Conservation (phyloP, 2,797 vertebrate species). For the Bradypus variegatus region DNA sequence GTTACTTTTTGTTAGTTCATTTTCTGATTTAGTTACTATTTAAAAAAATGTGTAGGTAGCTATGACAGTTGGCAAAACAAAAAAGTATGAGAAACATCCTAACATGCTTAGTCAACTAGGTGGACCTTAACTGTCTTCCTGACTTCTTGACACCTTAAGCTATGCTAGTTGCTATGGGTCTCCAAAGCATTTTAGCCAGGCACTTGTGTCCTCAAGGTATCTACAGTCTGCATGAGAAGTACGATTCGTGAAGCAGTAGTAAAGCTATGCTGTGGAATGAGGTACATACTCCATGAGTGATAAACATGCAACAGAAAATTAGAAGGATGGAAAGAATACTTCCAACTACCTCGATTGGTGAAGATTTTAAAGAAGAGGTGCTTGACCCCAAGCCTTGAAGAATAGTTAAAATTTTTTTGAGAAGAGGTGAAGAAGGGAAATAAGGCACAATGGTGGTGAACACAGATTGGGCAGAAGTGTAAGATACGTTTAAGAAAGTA, state of each 20-base stretch:
- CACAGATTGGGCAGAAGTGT: not conserved
- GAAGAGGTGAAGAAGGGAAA: not conserved
- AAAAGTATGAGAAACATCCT: not conserved
- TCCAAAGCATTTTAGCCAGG: not conserved
- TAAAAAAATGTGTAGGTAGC: not conserved
- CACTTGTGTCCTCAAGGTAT: not conserved
- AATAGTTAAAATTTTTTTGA: not conserved
- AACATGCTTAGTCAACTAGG: not conserved
- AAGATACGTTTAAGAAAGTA: not conserved
- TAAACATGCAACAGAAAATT: accelerated
- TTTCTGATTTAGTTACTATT: not conserved
- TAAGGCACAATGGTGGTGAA: not conserved
- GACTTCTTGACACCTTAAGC: not conserved
- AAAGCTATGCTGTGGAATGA: not conserved
- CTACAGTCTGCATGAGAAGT: not conserved
- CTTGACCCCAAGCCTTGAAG: not conserved
- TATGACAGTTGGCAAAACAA: not conserved
- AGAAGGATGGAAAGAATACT: not conserved
- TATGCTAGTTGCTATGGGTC: not conserved
- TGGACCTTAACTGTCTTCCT: not conserved
- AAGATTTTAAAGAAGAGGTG: not conserved
- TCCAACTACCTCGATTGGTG: not conserved
- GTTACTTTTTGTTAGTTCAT: slow-evolving; percentile 1
- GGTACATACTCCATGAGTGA: not conserved
- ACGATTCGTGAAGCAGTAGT: not conserved